Base-by-base conservation (phyloP, 2,888 invertebrate species). In the Crossocerus cetratus region DNA sequence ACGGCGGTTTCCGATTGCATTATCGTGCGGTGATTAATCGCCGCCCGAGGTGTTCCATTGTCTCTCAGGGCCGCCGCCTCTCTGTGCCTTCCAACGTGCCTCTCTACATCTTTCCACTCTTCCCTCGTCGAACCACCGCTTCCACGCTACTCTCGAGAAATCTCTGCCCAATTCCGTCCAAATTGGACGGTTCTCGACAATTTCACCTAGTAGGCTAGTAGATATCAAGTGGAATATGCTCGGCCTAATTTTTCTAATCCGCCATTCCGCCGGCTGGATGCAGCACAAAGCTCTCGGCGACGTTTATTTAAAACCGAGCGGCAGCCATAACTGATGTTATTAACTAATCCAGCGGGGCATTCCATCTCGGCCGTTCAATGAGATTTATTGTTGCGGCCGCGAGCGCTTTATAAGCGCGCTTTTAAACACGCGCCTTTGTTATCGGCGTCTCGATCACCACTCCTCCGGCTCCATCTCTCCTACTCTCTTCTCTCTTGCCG, bases 1-100 rank as follows among this genome's bases (percentile, higher is more conserved):
- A 62, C 58, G 60, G 60, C 42, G 65, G 65, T 77, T 77, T 69
- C 74, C 76, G 69, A 77, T 77, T 72, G 66, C 77, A 75, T 75
- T 77, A 75, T 77, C 77, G 74, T 64, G 53, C 49, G 53, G 71
- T 69, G 75, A 77, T 75, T 75, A 72, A 77, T 77, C 69, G 72
- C 54, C 55, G 75, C 72, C 65, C 55, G 76, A 72, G 71, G 75
- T 69, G 74, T 67, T 75, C 66, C 76, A 77, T 75, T 77, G 76
- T 75, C 71, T 72, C 62, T 72, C 69, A 75, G 75, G 66, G 72
- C 69, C 76, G 72, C 69, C 76, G 76, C 66, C 74, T 68, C 74
- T 74, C 65, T 69, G 68, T 74, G 71, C 67, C 58, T 65, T 66
- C 49, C 64, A 44, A 8, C 62, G 23, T 61, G 66, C 69, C 54